phyloP scores from a whole-genome alignment of 2,113 vertebrate species.

The Crotalus helleri region DNA sequence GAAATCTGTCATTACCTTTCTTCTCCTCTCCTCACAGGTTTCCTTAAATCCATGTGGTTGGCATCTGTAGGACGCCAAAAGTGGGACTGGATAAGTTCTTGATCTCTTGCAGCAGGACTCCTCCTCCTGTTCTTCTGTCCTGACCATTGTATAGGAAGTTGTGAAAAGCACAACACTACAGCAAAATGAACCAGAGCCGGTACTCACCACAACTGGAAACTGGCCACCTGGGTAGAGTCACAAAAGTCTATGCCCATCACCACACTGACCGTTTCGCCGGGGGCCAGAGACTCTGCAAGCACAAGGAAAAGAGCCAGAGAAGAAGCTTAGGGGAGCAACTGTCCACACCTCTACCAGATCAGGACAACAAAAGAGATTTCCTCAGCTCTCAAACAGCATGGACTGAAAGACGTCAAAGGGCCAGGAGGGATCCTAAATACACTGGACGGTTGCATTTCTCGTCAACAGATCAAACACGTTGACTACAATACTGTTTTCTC shows the following conservation, averaged over 20 bases:
- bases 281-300: conserved; percentile 78
- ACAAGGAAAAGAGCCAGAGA: not conserved
- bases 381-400: not conserved
- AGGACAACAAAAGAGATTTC: not conserved
- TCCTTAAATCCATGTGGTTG: not conserved
- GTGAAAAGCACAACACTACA: not conserved
- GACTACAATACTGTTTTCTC: not conserved
- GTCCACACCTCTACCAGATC: not conserved
- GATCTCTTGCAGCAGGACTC: not conserved
- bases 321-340: not conserved
- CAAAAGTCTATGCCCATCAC: conserved; percentile 97
- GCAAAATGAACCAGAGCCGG: not conserved
- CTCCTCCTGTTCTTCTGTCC: not conserved
- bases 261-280: conserved; percentile 77
- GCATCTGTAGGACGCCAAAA: not conserved
- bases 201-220: conserved; percentile 95
- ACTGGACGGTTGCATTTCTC: not conserved
- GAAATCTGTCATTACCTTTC: not conserved
- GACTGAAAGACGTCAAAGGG: not conserved
- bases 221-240: conserved; percentile 94
- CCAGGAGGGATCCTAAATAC: not conserved
- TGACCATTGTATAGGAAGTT: not conserved
- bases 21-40: not conserved
- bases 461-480: not conserved
- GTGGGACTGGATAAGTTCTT: not conserved